A percentile compares a stretch with the other conserved stretches of the same genome.
These are phyloP conservation scores for Sebastes schlegelii DNA, from an alignment of 2,113 vertebrate genomes.

Conservation along the genomic window DNA sequence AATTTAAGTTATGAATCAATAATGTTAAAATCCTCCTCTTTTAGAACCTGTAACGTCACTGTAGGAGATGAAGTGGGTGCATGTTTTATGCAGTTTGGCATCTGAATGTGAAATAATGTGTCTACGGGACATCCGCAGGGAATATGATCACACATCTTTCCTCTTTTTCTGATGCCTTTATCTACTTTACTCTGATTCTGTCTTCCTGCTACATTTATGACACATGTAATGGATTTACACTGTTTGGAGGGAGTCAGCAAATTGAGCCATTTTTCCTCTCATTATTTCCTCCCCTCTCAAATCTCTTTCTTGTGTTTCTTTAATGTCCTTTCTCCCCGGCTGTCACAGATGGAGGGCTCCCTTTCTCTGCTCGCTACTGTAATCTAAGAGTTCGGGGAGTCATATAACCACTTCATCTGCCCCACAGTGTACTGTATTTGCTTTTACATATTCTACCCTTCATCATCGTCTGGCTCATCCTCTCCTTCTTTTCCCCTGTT, in stretches of 20 bases:
- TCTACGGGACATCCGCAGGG: constrained; percentile 15
- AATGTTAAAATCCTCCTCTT: constrained; percentile 36
- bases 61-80: constrained; percentile 9
- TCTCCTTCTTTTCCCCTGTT: constrained; percentile 15
- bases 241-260: constrained; percentile 46
- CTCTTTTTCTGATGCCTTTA: constrained; percentile 18
- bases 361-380: constrained; percentile 5
- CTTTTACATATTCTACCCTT: constrained; percentile 38
- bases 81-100: constrained; percentile 44
- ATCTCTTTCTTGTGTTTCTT: constrained; percentile 37
- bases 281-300: constrained; percentile 42
- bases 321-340: constrained; percentile 15
- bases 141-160: constrained; percentile 30
- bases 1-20: constrained; percentile 41
- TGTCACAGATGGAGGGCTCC: constrained; percentile 34
- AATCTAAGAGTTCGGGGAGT: constrained; percentile 20
- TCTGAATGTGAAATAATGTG: constrained; percentile 36
- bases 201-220: constrained; percentile 19
- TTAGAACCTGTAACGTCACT: constrained; percentile 13
- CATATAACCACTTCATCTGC: constrained; percentile 26
- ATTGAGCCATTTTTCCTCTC: constrained; percentile 55
- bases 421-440: constrained; percentile 23
- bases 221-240: constrained; percentile 49
- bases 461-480: constrained; percentile 5
- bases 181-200: constrained; percentile 34